Base-by-base conservation (phyloP, 2,797 vertebrate species). In the Sylvia borin region DNA sequence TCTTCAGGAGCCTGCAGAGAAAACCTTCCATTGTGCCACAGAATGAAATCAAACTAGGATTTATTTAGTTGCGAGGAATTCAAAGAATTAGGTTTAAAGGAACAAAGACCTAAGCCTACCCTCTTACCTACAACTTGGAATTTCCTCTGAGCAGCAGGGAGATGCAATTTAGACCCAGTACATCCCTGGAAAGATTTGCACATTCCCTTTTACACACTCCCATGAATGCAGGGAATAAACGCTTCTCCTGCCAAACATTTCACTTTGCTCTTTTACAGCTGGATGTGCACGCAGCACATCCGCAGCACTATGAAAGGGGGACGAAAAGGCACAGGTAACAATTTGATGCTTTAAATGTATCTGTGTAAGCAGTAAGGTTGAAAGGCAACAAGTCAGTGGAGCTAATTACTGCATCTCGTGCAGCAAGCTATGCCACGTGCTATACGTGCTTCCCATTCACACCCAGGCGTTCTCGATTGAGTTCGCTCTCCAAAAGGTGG, bases 31-130 rank as follows among this genome's bases (percentile, higher is more conserved):
- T 6, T 62, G 73, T 81, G 88, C 73, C 85, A 81, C 43, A 54
- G 70, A 88, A 71, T 14, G 29, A 94, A 95, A 92, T 90, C 77
- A 88, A 94, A 93, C 73, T 8, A 76, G 55, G 60, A 94, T 84
- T 90, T 88, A 78, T 86, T 93, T 79, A 92, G 85, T 45, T 38
- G 32, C 0, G 1, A 92, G 76, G 92, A 96, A 95, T 92, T 78
- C 48, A 55, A 88, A 81, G 62, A 94, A 95, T 84, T 84, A 76
- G 24, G 71, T 92, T 92, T 70, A 78, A 91, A 85, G 90, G 32
- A 83, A 74, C 29, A 53, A 68, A 86, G 76, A 78, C 43, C 55
- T 55, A 84, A 73, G 43, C 43, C 76, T 88, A 75, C 32, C 43
- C 43, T 90, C 50, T 86, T 70, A 86, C 88, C 79, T 93, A 68